Base-by-base conservation (phyloP, 1,140 invertebrate genomes). In the Meloidogyne hapla region DNA sequence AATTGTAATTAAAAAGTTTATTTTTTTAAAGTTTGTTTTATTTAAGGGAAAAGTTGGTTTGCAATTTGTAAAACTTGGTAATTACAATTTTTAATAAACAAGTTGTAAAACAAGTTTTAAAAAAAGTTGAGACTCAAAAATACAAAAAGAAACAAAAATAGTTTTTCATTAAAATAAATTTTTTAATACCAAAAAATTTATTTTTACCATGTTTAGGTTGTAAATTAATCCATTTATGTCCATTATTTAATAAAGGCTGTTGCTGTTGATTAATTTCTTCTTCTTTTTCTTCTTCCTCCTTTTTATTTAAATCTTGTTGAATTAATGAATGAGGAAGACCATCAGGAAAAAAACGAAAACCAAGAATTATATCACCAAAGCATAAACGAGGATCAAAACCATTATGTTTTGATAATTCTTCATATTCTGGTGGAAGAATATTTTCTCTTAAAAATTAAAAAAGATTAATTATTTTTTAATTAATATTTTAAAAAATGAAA, bases 331-430 rank as follows among this genome's bases (percentile, higher is more conserved):
- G 81, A 40, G 88, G 81, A 38, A 80, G 71, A 40, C 87, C 84
- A 26, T 82, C 69, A 25, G 85, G 79, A 75, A 88, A 85, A 76
- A 88, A 89, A 4, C 91, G 88, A 87, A 95, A 94, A n/a, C 92
- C 92, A 0, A 96, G 88, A 3, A 93, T 89, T 61, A 94, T 91
- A 85, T 95, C 94, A 1, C 94, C 94, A 84, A 93, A 94, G 87
- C 94, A 96, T 12, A 95, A 90, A 40, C 91, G 91, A 4, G 93
- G 92, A 87, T 95, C 93, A 87, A 95, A 96, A 13, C 94, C 94
- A 0, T 93, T 93, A 88, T 92, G 92, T 38, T 88, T 90, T 48
- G 91, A 90, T 77, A 92, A 89, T 66, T 91, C 80, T 33, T 63
- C 64, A 56, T 69, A 80, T 67, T 77, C 80, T 18, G 42, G 15